phyloP scores from a whole-genome alignment of 2,113 vertebrate species.

The Grammomys dolichurus region DNA sequence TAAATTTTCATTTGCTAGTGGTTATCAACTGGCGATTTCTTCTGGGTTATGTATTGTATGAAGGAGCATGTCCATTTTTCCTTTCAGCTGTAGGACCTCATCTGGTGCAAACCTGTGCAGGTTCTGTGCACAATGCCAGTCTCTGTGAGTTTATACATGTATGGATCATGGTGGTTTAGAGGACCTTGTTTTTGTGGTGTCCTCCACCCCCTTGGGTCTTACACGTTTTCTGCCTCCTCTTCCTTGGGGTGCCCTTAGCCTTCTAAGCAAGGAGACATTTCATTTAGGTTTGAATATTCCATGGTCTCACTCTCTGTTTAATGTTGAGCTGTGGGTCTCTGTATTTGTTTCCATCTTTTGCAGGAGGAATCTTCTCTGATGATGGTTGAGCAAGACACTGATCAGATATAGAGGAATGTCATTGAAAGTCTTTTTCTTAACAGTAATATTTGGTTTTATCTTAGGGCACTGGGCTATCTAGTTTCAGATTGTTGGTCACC shows the following conservation, averaged over 20 bases:
- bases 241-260: not conserved
- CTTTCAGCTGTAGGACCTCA: not conserved
- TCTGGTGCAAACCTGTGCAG: not conserved
- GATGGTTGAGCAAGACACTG: not conserved
- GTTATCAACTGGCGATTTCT: not conserved
- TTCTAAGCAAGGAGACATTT: not conserved
- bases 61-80: not conserved
- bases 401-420: not conserved
- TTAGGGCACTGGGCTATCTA: not conserved
- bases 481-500: not conserved
- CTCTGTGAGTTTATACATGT: not conserved
- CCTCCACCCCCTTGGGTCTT: not conserved
- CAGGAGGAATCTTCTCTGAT: not conserved
- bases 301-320: not conserved
- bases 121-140: not conserved
- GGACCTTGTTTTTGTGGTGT: not conserved
- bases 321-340: not conserved
- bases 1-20: not conserved
- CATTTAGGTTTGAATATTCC: not conserved
- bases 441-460: not conserved
- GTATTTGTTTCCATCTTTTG: not conserved
- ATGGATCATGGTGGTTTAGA: not conserved
- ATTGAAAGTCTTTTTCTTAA: not conserved
- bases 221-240: not conserved
- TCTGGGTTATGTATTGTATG: not conserved